Percentiles rank a stretch among this genome's conserved stretches.
phyloP scores from a whole-genome alignment of 2,797 vertebrate species.

The Typhlichthys eigenmanni region DNA sequence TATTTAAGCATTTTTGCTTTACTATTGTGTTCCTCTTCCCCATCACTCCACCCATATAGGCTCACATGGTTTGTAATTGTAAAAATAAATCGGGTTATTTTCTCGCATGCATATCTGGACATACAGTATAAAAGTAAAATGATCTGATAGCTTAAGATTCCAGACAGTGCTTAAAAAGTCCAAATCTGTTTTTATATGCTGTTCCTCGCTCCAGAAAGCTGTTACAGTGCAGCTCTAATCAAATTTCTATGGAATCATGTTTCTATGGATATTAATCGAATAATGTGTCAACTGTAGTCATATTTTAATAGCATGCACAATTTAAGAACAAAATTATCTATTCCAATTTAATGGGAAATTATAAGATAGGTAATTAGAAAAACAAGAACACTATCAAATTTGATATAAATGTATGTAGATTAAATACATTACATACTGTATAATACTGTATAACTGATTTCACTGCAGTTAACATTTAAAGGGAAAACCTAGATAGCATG shows the following conservation, averaged over 20 bases:
- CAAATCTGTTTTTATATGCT: neutral
- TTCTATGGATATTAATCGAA: no score
- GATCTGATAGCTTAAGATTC: no score
- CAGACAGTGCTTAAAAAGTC: no score
- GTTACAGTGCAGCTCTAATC: neutral
- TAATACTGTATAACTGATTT: no score
- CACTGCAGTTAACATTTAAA: no score
- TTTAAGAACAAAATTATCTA: neutral
- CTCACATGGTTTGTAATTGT: slow-evolving; percentile 4
- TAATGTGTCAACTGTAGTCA: no score
- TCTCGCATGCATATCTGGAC: neutral
- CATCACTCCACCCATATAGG: slow-evolving; percentile 8
- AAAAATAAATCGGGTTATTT: slow-evolving; percentile 24
- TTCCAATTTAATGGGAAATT: slow-evolving; percentile 21
- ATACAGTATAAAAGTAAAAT: no score
- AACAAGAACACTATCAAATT: slow-evolving; percentile 19
- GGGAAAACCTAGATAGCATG: no score
- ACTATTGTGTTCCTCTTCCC: slow-evolving; percentile 59
- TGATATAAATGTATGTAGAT: neutral
- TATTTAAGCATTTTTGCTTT: slow-evolving; percentile 69
- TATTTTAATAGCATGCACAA: neutral
- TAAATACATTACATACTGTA: neutral
- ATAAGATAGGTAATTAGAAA: no score
- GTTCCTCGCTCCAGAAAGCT: neutral
- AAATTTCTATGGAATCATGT: no score